Base-by-base conservation (phyloP, 2,888 invertebrate species). In the Euzetes globulus region DNA sequence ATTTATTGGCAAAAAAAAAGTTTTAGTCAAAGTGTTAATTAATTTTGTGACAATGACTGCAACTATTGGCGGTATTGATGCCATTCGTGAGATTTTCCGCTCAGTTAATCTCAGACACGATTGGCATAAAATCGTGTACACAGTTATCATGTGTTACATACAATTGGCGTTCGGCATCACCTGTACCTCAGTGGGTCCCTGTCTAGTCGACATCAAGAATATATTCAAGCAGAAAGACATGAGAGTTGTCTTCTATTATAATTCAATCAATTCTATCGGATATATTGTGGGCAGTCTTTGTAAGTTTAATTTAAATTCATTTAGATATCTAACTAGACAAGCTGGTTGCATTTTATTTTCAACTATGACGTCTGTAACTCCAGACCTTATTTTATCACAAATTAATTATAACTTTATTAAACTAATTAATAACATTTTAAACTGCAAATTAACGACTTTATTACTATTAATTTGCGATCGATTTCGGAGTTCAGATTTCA, bases 271-370 rank as follows among this genome's bases (percentile, higher is more conserved):
- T 47, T 70, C 70, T 17, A 25, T 70, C 27, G 70, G 70, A 11
- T 70, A 70, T 70, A 47, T 70, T 13, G 22, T n/a, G 6, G 70
- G 70, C n/a, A 47, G 47, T 70, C 70, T 70, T 47, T 70, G 70
- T 70, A 27, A 25, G 70, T 70, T 17, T 19, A 19, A 22, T 4
- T 19, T 13, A 41, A 41, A 41, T n/a, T n/a, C n/a, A n/a, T n/a
- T n/a, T n/a, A n/a, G n/a, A 41, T 41, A 41, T 41, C 13, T 41
- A 41, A 41, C 41, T n/a, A n/a, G n/a, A n/a, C n/a, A n/a, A n/a
- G n/a, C 52, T 19, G 13, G 5, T n/a, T 50, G 13, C 19, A 52
- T 3, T 52, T 52, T 19, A n/a, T 41, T 41, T 33, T 33, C 33
- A n/a, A n/a, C n/a, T n/a, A n/a, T n/a, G n/a, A n/a, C n/a, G n/a